phyloP scores from a whole-genome alignment of 2,888 invertebrate species.

The Papilio elwesi region DNA sequence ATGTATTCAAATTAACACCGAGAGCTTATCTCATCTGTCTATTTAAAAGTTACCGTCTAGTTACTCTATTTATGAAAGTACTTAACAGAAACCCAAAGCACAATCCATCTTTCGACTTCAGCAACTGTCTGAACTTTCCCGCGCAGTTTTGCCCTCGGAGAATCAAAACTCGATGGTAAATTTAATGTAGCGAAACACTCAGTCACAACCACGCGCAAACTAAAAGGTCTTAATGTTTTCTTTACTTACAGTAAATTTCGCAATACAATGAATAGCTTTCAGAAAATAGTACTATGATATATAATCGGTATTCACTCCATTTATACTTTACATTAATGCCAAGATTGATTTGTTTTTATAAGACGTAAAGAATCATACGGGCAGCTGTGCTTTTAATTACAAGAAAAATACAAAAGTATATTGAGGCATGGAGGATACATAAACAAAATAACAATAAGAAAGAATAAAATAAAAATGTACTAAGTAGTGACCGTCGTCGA shows the following conservation, averaged over 20 bases:
- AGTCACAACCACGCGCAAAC: conserved; percentile 9
- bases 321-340: neutral
- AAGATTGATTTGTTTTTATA: no score
- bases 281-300: neutral
- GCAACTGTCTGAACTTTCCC: conserved; percentile 40
- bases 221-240: neutral
- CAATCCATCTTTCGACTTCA: conserved; percentile 40
- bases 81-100: conserved; percentile 33
- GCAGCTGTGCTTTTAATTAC: no score
- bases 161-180: conserved; percentile 34
- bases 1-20: neutral
- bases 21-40: conserved; percentile 14
- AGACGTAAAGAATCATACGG: neutral
- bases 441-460: no score
- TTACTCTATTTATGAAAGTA: conserved; percentile 39
- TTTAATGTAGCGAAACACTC: conserved; percentile 33
- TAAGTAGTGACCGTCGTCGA: no score
- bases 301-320: neutral
- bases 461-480: no score
- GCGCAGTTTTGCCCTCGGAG: conserved; percentile 36
- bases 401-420: no score
- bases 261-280: neutral
- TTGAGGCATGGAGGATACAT: no score
- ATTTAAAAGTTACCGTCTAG: conserved; percentile 29
- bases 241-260: neutral